Conservation (phyloP, 2,113 vertebrate species). For the Chionis minor region DNA sequence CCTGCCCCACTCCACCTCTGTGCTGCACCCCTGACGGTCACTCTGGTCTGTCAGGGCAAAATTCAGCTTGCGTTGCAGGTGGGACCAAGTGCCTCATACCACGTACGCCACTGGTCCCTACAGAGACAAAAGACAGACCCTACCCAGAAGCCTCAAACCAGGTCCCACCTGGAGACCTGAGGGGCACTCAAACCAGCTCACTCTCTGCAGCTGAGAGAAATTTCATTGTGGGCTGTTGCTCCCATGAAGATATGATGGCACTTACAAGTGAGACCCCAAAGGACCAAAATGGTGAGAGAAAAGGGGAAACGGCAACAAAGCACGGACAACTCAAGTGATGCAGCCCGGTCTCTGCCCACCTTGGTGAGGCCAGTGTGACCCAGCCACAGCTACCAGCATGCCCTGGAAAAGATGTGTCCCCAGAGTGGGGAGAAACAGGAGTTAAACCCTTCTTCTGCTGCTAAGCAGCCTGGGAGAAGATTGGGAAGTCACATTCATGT, state of each 20-base stretch:
- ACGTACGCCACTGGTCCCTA: fast-evolving
- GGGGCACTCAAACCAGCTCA: no score
- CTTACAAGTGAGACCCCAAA: not conserved
- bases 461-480: not conserved
- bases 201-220: not conserved
- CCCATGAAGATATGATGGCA: not conserved
- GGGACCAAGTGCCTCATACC: fast-evolving
- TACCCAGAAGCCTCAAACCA: not conserved
- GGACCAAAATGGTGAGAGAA: not conserved
- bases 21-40: not conserved
- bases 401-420: not conserved
- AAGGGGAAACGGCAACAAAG: not conserved
- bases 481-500: not conserved
- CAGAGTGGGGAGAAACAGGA: not conserved
- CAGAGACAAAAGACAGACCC: not conserved
- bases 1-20: not conserved
- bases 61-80: not conserved
- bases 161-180: not conserved
- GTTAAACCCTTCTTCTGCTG: not conserved
- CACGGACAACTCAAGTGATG: not conserved
- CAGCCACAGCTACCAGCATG: not conserved
- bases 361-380: no score
- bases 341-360: not conserved
- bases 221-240: not conserved
- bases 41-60: not conserved